These are phyloP conservation scores for Hoplostethus atlanticus DNA, from an alignment of 2,797 vertebrate species.

Conservation along the genomic window DNA sequence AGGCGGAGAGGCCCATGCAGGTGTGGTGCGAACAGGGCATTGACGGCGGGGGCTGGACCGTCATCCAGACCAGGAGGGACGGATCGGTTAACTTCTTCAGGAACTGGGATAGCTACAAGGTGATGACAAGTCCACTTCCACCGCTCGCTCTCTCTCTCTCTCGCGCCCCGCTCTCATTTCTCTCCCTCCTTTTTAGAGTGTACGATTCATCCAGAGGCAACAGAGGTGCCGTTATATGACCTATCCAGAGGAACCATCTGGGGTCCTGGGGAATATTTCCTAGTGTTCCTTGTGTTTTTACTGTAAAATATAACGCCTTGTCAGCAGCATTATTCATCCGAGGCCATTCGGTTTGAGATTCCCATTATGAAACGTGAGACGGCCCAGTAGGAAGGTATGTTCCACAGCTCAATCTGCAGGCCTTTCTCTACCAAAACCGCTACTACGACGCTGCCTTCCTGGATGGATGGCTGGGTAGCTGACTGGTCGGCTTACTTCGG, in stretches of 20 bases:
- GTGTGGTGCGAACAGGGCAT: conserved; percentile 96
- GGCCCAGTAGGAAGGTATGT: conserved; percentile 68
- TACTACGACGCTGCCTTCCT: conserved; percentile 68
- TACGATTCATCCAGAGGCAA: conserved; percentile 50
- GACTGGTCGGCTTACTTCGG: conserved; percentile 39
- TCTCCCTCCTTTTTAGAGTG: conserved; percentile 24
- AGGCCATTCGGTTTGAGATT: conserved; percentile 68
- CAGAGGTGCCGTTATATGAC: conserved; percentile 41
- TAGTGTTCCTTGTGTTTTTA: conserved; percentile 64
- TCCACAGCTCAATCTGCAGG: conserved; percentile 71
- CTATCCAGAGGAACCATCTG: conserved; percentile 45
- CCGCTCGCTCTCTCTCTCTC: conserved; percentile 10
- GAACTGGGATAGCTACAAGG: conserved; percentile 99
- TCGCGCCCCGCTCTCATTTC: neutral
- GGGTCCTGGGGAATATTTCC: conserved; percentile 47
- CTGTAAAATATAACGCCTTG: conserved; percentile 62
- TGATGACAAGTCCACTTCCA: conserved; percentile 70
- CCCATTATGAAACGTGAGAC: conserved; percentile 75
- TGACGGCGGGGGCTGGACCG: conserved; percentile 96
- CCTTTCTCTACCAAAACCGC: conserved; percentile 73
- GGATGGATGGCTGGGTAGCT: conserved; percentile 49
- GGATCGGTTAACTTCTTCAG: conserved; percentile 98
- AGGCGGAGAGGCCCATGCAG: conserved; percentile 88
- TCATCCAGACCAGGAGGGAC: conserved; percentile 94
- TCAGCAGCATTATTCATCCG: conserved; percentile 65